Conservation (phyloP, 2,113 vertebrate genomes). For the Pao palembangensis region DNA sequence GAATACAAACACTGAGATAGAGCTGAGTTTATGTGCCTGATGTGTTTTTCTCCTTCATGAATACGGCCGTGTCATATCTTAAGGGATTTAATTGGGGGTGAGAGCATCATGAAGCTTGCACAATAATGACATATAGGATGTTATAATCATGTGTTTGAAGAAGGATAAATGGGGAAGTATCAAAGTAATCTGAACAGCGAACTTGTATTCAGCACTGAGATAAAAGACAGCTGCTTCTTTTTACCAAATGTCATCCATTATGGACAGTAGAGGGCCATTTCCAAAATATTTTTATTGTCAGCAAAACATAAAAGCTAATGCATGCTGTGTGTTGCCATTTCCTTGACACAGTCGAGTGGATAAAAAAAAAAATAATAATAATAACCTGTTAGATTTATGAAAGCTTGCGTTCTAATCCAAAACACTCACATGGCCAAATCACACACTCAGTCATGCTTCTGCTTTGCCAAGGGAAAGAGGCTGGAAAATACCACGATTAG, state of each 20-base stretch:
- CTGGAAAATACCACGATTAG: slow-evolving; percentile 48
- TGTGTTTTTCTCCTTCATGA: neutral
- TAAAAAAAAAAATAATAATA: slow-evolving; percentile 21
- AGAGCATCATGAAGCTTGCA: slow-evolving; percentile 1
- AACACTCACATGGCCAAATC: slow-evolving; percentile 54
- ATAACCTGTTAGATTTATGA: slow-evolving; percentile 39
- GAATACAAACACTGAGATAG: too few relatives aligned
- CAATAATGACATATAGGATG: neutral
- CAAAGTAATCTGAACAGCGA: neutral
- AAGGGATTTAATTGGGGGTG: slow-evolving; percentile 9
- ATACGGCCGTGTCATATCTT: neutral
- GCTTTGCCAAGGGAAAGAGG: slow-evolving; percentile 47
- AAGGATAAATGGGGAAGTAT: slow-evolving; percentile 8
- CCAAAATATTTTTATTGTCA: slow-evolving; percentile 7
- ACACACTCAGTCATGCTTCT: slow-evolving; percentile 35
- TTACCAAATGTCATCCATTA: slow-evolving; percentile 10
- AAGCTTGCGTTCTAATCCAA: slow-evolving; percentile 34
- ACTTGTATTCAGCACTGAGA: slow-evolving; percentile 8
- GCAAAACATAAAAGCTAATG: slow-evolving; percentile 17
- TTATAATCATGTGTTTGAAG: slow-evolving; percentile 3
- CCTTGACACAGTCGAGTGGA: slow-evolving; percentile 39
- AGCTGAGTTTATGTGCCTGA: neutral
- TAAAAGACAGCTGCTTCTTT: slow-evolving; percentile 17
- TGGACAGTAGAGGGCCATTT: slow-evolving; percentile 4
- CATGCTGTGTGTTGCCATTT: slow-evolving; percentile 35